These are phyloP conservation scores for Rhagonycha fulva DNA, from an alignment of 2,888 invertebrate genomes.

Conservation along the genomic window DNA sequence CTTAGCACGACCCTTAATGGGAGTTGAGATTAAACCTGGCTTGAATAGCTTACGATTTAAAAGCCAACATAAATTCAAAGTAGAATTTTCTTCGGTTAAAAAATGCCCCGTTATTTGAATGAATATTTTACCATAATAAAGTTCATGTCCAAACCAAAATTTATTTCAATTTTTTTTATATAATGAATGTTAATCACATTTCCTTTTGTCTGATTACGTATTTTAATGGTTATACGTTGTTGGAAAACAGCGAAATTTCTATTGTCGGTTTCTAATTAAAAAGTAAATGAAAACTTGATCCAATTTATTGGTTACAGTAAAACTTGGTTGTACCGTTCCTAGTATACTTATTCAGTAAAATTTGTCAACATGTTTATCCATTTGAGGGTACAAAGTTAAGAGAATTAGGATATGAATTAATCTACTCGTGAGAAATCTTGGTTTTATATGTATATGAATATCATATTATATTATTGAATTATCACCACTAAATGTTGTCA, in stretches of 20 bases:
- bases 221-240: neutral
- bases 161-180: neutral
- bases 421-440: no score
- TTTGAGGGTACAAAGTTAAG: no score
- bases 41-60: neutral
- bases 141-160: neutral
- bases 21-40: neutral
- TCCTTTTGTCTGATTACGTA: neutral
- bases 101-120: neutral
- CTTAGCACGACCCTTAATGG: neutral
- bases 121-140: neutral
- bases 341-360: no score
- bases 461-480: no score
- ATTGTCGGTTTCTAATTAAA: neutral
- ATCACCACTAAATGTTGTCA: no score
- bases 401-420: no score
- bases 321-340: neutral
- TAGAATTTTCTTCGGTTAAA: neutral
- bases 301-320: neutral
- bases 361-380: no score
- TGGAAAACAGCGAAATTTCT: neutral
- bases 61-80: neutral
- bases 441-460: no score
- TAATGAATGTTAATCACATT: neutral
- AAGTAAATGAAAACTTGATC: neutral